Conservation (phyloP, 2,797 vertebrate genomes). For the Megalops cyprinoides region DNA sequence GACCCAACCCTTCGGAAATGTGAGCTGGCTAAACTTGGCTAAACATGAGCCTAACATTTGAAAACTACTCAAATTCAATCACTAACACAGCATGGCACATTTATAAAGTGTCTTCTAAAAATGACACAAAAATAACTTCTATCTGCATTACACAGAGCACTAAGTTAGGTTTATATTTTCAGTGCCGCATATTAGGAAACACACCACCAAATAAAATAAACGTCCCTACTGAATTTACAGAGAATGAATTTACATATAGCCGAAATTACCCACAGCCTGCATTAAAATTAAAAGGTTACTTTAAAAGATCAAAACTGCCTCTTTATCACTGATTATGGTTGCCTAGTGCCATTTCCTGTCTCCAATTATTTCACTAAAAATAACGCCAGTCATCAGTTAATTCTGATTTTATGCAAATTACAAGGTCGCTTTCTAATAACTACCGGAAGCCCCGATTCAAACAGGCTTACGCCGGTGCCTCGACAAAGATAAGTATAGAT, state of each 20-base stretch:
- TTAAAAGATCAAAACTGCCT: background rate
- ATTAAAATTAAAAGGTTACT: conserved; percentile 1
- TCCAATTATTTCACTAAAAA: conserved; percentile 6
- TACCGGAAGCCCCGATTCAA: background rate
- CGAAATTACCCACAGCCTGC: background rate
- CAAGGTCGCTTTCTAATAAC: background rate
- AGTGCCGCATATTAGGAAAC: background rate
- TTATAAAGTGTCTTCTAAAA: too few relatives aligned
- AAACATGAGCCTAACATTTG: background rate
- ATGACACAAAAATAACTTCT: too few relatives aligned
- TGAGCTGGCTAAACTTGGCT: background rate
- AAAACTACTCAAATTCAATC: background rate
- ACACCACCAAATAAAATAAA: background rate
- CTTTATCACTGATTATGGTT: background rate
- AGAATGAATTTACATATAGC: background rate
- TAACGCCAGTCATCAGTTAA: background rate
- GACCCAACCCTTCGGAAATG: too few relatives aligned
- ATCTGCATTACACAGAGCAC: background rate
- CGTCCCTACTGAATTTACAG: background rate
- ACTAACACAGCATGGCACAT: background rate
- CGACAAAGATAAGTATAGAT: background rate
- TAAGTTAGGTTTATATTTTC: background rate
- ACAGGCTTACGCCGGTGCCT: background rate
- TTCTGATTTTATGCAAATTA: background rate
- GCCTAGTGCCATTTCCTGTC: conserved; percentile 2